Evolutionary conservation across 64 coral and sea anemone species (phyloP).

Genomic region (Acropora tenuis): DNA sequence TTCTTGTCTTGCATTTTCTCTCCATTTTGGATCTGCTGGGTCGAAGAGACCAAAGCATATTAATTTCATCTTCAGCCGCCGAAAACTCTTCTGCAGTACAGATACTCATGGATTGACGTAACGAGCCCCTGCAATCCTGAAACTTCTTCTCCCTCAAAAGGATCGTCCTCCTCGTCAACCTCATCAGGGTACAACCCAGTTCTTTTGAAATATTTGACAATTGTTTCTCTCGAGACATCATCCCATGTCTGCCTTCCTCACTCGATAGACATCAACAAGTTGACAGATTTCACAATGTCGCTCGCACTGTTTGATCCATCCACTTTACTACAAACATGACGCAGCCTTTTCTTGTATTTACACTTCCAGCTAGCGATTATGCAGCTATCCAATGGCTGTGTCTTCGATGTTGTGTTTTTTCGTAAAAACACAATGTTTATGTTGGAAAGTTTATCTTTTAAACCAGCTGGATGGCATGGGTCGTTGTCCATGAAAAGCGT

Average conservation of each 20-base stretch:
- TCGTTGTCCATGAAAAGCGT: slow-evolving; percentile 35
- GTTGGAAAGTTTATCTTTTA: slow-evolving; percentile 25
- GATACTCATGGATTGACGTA: no score
- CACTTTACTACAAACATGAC: slow-evolving; percentile 25
- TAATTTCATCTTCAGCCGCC: no score
- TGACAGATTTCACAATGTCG: slow-evolving; percentile 40
- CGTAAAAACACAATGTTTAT: slow-evolving; percentile 24
- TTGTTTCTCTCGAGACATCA: slow-evolving; percentile 19
- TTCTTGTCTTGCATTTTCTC: no score
- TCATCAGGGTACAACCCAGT: no score
- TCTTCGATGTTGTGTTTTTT: slow-evolving; percentile 39
- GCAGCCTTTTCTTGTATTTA: slow-evolving; percentile 23
- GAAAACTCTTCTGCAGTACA: no score
- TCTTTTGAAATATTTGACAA: neutral
- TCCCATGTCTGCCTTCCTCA: slow-evolving; percentile 6
- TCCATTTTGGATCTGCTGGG: no score
- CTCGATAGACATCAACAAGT: slow-evolving; percentile 10
- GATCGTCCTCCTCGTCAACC: no score
- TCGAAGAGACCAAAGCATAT: no score
- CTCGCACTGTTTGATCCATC: slow-evolving; percentile 15
- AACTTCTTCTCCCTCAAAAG: no score
- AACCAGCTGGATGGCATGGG: slow-evolving; percentile 18
- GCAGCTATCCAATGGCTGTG: slow-evolving; percentile 24
- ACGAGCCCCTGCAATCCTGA: no score
- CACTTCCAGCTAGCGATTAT: slow-evolving; percentile 24